phyloP scores from a whole-genome alignment of 2,888 invertebrate species.

The Sphaerophoria taeniata region DNA sequence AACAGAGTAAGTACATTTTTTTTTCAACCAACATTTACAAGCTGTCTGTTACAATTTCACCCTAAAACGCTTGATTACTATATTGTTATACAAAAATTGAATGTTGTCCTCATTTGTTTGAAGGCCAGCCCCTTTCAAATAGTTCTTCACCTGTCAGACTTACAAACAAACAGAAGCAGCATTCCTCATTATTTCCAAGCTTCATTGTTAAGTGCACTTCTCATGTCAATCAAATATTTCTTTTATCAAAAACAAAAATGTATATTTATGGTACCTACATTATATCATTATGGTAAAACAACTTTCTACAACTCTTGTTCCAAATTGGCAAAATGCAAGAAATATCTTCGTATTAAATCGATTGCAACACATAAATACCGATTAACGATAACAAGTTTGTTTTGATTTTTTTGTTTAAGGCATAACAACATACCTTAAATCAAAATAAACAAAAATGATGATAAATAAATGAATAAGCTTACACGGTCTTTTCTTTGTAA shows the following conservation, averaged over 20 bases:
- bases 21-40: too few species aligned
- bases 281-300: constrained; percentile 36
- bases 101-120: not conserved
- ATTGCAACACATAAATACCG: constrained; percentile 34
- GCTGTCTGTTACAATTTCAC: too few species aligned
- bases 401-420: not conserved
- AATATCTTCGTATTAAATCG: not conserved
- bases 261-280: not conserved
- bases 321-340: constrained; percentile 49
- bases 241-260: constrained; percentile 14
- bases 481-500: not conserved
- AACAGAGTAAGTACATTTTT: too few species aligned
- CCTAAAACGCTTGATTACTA: not conserved
- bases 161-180: not conserved
- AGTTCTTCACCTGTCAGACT: not conserved
- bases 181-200: not conserved
- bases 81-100: not conserved
- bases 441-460: constrained; percentile 26
- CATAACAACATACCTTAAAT: constrained; percentile 29
- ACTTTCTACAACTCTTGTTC: constrained; percentile 58
- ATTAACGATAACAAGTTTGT: not conserved
- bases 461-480: not conserved
- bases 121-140: not conserved
- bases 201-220: constrained; percentile 12
- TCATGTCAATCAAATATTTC: constrained; percentile 20